phyloP scores from a whole-genome alignment of 92 coral and sea anemone genomes.

The Porites divaricata region DNA sequence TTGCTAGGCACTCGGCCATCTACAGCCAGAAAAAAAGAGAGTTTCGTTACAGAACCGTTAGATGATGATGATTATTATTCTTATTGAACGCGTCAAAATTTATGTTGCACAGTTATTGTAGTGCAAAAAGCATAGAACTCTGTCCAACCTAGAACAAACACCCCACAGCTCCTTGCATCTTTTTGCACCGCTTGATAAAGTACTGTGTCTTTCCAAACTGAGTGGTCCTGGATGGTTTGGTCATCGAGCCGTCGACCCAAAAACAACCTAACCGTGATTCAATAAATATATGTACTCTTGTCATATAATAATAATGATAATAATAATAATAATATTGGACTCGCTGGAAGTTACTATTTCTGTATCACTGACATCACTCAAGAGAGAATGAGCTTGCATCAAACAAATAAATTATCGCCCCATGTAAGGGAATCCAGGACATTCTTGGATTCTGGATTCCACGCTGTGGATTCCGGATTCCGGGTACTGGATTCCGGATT shows the following conservation, averaged over 20 bases:
- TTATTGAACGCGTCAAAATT: background rate
- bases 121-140: background rate
- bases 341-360: background rate
- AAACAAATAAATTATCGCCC: constrained; percentile 33
- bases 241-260: background rate
- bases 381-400: background rate
- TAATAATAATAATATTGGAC: background rate
- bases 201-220: background rate
- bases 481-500: no score
- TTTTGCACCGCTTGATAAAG: background rate
- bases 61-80: background rate
- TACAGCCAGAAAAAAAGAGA: background rate
- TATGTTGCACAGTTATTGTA: background rate
- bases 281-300: no score
- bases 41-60: background rate
- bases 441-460: constrained; percentile 40
- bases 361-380: background rate
- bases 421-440: no score
- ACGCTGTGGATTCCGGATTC: no score
- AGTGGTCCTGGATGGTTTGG: background rate
- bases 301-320: no score
- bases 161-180: background rate
- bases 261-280: background rate
- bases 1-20: constrained; percentile 4
- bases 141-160: constrained; percentile 1